phyloP scores from a whole-genome alignment of 2,113 vertebrate genomes.

The Cercopithecus mona region DNA sequence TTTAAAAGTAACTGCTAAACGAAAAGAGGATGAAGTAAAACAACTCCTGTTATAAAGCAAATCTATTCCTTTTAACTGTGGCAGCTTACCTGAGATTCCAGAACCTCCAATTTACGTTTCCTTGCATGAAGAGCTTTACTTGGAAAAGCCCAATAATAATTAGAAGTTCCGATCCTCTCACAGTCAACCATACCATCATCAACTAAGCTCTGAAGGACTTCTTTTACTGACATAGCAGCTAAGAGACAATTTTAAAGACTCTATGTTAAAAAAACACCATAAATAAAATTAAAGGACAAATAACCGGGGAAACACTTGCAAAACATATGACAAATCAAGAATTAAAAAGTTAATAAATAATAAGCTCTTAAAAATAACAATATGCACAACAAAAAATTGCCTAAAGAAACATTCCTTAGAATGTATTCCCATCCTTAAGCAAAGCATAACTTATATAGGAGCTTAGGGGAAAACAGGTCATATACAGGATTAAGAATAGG shows the following conservation, averaged over 20 bases:
- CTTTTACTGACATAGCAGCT: constrained; percentile 98
- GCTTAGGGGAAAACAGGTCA: background rate
- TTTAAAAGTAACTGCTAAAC: background rate
- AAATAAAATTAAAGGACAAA: constrained; percentile 13
- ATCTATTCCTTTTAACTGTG: background rate
- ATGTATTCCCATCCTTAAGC: background rate
- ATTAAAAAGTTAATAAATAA: constrained; percentile 21
- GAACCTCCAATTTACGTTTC: constrained; percentile 89
- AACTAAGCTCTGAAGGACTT: constrained; percentile 96
- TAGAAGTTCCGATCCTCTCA: constrained; percentile 96
- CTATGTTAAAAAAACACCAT: background rate
- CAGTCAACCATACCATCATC: constrained; percentile 98
- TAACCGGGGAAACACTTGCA: background rate
- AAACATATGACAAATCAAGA: background rate
- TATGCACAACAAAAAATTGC: background rate
- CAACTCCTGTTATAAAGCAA: background rate
- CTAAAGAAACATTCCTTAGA: background rate
- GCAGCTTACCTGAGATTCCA: constrained; percentile 91
- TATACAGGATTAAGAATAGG: background rate
- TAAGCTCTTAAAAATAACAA: background rate
- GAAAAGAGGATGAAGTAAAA: background rate
- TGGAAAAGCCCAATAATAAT: constrained; percentile 99
- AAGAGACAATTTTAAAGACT: background rate
- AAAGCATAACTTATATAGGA: background rate
- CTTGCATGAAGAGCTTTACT: constrained; percentile 94